Conservation (phyloP, 2,113 vertebrate genomes). For the Poeciliopsis prolifica region DNA sequence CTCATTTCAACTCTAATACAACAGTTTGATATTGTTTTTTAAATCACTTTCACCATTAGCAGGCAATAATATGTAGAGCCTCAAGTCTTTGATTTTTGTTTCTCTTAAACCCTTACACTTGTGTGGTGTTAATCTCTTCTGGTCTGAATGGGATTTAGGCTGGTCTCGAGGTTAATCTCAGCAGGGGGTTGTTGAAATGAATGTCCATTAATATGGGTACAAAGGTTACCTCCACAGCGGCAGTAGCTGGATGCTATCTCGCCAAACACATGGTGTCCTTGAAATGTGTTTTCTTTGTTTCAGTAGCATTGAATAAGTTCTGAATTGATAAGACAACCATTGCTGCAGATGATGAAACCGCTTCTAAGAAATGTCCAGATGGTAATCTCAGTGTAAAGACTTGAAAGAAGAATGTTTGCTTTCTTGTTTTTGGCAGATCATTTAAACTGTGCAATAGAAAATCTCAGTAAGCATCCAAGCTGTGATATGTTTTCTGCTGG, state of each 20-base stretch:
- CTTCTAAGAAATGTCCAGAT: constrained; percentile 59
- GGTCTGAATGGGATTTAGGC: constrained; percentile 49
- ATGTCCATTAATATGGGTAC: constrained; percentile 49
- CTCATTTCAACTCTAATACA: constrained; percentile 18
- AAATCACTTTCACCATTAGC: background rate
- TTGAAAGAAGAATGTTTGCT: constrained; percentile 23
- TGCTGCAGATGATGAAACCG: constrained; percentile 59
- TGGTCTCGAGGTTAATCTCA: constrained; percentile 58
- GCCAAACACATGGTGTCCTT: constrained; percentile 46
- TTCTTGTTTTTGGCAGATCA: background rate
- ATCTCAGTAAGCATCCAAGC: background rate
- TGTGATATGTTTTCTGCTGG: background rate
- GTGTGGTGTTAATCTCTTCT: constrained; percentile 51
- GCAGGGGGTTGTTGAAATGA: constrained; percentile 30
- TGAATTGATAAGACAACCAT: constrained; percentile 48
- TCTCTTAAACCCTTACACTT: background rate
- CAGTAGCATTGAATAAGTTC: constrained; percentile 37
- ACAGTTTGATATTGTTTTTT: background rate
- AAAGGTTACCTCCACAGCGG: constrained; percentile 35
- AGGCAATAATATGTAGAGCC: background rate
- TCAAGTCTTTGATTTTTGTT: constrained; percentile 39
- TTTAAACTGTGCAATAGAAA: constrained; percentile 8
- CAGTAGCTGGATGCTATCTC: constrained; percentile 54
- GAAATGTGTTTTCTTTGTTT: constrained; percentile 56
- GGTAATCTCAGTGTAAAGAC: constrained; percentile 48